A percentile compares a stretch with the other conserved stretches of the same genome.
Conservation (phyloP, 2,888 invertebrate species). For the Elgonia sp. region DNA sequence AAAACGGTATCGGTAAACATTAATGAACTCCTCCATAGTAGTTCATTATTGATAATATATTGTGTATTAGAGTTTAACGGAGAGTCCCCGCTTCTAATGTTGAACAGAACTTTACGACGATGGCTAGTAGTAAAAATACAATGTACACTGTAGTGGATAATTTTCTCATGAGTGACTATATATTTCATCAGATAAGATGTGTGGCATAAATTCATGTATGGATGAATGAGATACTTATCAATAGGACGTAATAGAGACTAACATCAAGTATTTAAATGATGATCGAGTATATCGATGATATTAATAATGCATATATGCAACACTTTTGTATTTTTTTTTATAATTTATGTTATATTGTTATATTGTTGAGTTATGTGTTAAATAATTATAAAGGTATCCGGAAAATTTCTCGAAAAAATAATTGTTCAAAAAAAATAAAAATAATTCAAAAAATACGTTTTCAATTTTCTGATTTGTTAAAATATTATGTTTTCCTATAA, state of each 20-base stretch:
- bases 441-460: no score
- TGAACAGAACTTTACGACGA: conserved; percentile 41
- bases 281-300: conserved; percentile 25
- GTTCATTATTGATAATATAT: conserved; percentile 51
- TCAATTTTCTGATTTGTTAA: no score
- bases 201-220: conserved; percentile 31
- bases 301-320: conserved; percentile 29
- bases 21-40: conserved; percentile 55
- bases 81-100: conserved; percentile 28
- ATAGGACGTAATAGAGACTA: conserved; percentile 33
- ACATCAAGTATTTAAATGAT: conserved; percentile 33
- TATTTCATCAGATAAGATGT: conserved; percentile 49
- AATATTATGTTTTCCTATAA: no score
- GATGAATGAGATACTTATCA: conserved; percentile 54
- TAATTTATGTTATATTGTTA: no score
- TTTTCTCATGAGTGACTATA: conserved; percentile 43
- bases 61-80: conserved; percentile 51
- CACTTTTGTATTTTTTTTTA: no score
- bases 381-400: no score
- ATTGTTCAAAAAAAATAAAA: no score
- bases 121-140: conserved; percentile 30
- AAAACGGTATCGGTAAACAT: conserved; percentile 50
- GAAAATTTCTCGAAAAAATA: no score
- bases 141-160: conserved; percentile 27
- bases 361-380: no score